phyloP scores from a whole-genome alignment of 2,797 vertebrate species.

The Danio aesculapii region DNA sequence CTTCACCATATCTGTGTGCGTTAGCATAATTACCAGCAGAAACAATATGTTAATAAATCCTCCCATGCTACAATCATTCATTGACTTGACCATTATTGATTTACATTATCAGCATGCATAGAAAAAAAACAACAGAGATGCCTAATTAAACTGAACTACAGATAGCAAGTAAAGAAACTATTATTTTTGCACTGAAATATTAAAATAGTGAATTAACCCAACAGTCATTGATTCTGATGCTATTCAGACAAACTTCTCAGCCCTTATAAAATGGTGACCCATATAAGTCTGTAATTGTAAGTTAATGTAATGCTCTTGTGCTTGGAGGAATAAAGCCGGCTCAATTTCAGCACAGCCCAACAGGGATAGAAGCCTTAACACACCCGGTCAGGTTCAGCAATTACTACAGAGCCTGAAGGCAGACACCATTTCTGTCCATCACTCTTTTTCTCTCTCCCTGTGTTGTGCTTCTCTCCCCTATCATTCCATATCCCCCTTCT shows the following conservation, averaged over 20 bases:
- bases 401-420: conserved; percentile 81
- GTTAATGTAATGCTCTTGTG: conserved; percentile 66
- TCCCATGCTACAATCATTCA: neutral
- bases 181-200: neutral
- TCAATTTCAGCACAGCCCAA: conserved; percentile 46
- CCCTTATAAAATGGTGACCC: conserved; percentile 64
- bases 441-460: conserved; percentile 26
- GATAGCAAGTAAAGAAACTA: neutral
- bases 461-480: conserved; percentile 21
- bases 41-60: neutral
- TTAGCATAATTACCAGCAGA: conserved; percentile 3
- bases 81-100: neutral
- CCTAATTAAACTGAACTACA: neutral
- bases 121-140: neutral
- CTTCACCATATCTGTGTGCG: neutral
- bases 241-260: conserved; percentile 17
- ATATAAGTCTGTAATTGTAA: conserved; percentile 77
- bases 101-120: neutral
- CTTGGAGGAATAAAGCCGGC: conserved; percentile 69
- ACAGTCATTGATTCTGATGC: neutral
- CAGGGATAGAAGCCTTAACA: conserved; percentile 68
- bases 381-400: conserved; percentile 71
- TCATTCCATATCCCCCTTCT: neutral
- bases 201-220: neutral
- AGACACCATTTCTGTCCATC: conserved; percentile 55